Percentiles rank a stretch among this genome's conserved stretches.
These are phyloP conservation scores for Perizoma affinitatum DNA, from an alignment of 2,888 invertebrate species.

Conservation along the genomic window DNA sequence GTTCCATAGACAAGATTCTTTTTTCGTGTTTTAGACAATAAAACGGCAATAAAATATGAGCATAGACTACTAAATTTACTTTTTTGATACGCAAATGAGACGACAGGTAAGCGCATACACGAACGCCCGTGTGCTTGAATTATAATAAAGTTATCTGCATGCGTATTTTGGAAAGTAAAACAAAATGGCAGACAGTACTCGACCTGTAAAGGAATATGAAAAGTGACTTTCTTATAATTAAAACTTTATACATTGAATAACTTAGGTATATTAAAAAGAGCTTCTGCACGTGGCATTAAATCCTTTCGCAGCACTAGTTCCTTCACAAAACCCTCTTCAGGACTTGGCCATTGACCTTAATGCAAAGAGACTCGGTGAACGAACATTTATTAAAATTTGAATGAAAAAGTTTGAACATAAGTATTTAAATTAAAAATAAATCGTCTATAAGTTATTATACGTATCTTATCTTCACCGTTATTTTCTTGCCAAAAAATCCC, in stretches of 20 bases:
- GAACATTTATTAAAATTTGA: no score
- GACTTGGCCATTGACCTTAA: no score
- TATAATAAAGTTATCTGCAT: constrained; percentile 47
- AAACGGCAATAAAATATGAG: constrained; percentile 49
- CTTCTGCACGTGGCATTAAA: no score
- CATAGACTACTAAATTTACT: constrained; percentile 45
- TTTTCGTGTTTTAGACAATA: constrained; percentile 41
- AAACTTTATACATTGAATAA: no score
- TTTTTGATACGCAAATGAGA: constrained; percentile 55
- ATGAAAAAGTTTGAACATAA: no score
- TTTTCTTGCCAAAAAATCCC: constrained; percentile 23
- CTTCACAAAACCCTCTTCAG: no score
- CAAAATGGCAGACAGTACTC: constrained; percentile 8
- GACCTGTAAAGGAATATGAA: background rate
- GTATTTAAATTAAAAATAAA: no score
- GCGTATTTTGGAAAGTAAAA: constrained; percentile 12
- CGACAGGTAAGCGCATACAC: constrained; percentile 50
- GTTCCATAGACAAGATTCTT: constrained; percentile 33
- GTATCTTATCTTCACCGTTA: constrained; percentile 22
- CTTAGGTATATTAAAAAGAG: no score
- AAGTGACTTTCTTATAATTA: no score
- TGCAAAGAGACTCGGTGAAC: no score
- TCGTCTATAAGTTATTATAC: constrained; percentile 16
- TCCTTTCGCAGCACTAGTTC: no score
- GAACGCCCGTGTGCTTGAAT: constrained; percentile 54